Percentiles rank a stretch among this genome's conserved stretches.
Conservation (phyloP, 37 sponge, comb jelly and placozoan genomes). For the Aphrocallistes beatrix region DNA sequence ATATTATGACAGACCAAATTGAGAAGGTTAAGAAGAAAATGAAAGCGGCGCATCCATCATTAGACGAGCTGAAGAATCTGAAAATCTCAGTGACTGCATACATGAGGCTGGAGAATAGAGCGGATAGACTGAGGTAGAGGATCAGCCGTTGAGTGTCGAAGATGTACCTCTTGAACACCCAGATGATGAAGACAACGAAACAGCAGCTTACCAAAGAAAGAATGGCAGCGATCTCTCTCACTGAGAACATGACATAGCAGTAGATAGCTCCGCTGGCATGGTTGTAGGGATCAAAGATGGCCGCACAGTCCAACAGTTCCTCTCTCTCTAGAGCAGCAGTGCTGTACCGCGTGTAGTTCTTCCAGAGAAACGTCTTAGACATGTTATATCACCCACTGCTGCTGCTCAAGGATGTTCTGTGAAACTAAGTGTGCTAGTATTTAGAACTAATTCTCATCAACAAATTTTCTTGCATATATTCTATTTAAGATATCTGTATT, state of each 20-base stretch:
- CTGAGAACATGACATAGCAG: background rate
- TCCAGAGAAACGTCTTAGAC: background rate
- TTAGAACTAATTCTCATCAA: no score
- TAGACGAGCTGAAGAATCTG: background rate
- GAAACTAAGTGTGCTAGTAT: no score
- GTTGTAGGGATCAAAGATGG: background rate
- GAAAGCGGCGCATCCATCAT: background rate
- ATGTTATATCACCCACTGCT: background rate
- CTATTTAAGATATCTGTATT: no score
- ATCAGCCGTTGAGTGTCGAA: background rate
- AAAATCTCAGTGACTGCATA: background rate
- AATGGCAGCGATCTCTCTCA: background rate
- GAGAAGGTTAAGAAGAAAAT: conserved; percentile 18
- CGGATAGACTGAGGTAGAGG: background rate
- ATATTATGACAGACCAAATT: background rate
- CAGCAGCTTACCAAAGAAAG: background rate
- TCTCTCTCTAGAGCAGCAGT: background rate
- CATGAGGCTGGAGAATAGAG: background rate
- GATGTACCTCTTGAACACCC: background rate
- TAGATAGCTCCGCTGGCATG: background rate
- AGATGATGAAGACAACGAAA: background rate
- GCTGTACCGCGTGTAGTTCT: background rate
- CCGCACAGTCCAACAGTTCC: background rate
- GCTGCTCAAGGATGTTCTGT: no score
- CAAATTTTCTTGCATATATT: no score